Evolutionary conservation across 2,113 vertebrate genomes (phyloP), one percentile per base, ranked within the genome.

Genomic region (Nibea albiflora): DNA sequence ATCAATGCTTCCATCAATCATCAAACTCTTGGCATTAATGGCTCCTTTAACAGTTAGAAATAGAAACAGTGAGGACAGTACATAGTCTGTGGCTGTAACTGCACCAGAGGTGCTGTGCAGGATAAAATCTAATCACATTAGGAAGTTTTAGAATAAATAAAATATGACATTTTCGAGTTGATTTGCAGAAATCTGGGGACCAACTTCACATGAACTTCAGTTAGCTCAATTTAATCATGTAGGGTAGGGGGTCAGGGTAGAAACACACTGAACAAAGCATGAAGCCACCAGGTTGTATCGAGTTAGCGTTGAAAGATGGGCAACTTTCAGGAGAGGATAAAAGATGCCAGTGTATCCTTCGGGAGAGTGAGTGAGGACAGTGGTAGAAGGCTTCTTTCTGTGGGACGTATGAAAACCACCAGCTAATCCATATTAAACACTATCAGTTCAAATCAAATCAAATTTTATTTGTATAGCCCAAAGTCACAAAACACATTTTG

Each of bases 181-280:
- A 39, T 39, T 39, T 39, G 35, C 35, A 39, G 35, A 39, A 39
- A 9, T 8, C 35, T 39, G 35, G 35, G 7, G 35, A 35, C 35
- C 35, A 35, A 39, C 7, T 8, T 39, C 35, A 39, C 35, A 39
- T 39, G 35, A 39, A 9, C 35, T 39, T 39, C 7, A 39, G 8
- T 39, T 39, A 9, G 35, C 6, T 39, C 35, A 39, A 58, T 50
- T 7, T 16, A 28, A 77, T 64, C 1, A 1, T 64, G 58, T 49
- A n/a, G n/a, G n/a, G n/a, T n/a, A n/a, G n/a, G n/a, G n/a, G n/a
- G 54, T 68, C 31, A 73, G 35, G 54, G 70, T 78, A 86, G 77
- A 84, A 81, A 89, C 81, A 81, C 73, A 84, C 19, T 1, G 3
- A 75, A 26, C 44, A 49, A 8, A 19, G 16, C 1, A 4, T 11